phyloP scores from a whole-genome alignment of 2,797 vertebrate species.

The Calcarius lapponicus region DNA sequence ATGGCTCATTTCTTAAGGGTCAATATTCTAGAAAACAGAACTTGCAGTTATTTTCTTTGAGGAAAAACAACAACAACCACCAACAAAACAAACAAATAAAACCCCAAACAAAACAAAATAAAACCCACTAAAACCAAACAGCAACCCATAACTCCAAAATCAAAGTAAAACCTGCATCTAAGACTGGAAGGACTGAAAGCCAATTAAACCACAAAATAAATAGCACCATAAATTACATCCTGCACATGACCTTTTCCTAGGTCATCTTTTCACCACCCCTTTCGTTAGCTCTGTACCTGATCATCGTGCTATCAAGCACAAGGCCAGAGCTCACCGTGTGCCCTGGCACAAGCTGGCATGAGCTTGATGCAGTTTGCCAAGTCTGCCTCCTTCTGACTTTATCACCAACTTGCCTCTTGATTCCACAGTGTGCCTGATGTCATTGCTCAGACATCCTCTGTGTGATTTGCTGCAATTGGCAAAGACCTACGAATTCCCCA shows the following conservation, averaged over 20 bases:
- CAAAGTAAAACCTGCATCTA: background rate
- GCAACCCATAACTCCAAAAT: background rate
- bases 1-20: background rate
- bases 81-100: background rate
- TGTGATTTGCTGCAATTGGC: background rate
- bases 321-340: background rate
- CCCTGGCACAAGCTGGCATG: background rate
- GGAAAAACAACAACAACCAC: background rate
- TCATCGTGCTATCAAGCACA: background rate
- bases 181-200: background rate
- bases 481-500: background rate
- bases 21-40: background rate
- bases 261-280: conserved; percentile 13
- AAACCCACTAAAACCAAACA: background rate
- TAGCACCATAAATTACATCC: background rate
- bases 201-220: conserved; percentile 27
- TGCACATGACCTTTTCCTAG: background rate
- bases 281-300: conserved; percentile 1
- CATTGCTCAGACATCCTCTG: conserved; percentile 33
- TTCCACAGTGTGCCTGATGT: background rate
- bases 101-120: background rate
- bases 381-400: background rate
- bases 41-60: background rate
- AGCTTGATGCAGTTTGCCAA: background rate
- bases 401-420: background rate